phyloP scores from a whole-genome alignment of 35 echinoderm and acorn worm species.

The Apostichopus japonicus region DNA sequence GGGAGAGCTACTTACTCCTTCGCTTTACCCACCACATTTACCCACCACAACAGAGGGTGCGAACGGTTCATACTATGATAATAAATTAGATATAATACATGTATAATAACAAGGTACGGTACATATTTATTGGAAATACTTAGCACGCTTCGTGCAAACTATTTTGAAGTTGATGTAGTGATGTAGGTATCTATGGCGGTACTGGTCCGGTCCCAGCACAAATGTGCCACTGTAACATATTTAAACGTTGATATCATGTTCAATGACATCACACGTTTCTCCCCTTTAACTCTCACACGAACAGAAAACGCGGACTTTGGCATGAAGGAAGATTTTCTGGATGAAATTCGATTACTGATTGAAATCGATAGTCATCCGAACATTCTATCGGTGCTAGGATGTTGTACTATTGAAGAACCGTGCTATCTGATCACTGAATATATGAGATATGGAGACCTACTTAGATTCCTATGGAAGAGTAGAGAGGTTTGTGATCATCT shows the following conservation, averaged over 20 bases:
- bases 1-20: too few relatives aligned
- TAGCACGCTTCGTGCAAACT: background rate
- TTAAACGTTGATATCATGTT: too few relatives aligned
- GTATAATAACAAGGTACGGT: too few relatives aligned
- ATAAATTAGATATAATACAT: too few relatives aligned
- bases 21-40: too few relatives aligned
- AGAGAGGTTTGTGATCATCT: constrained; percentile 65
- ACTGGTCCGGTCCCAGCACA: too few relatives aligned
- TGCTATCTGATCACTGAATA: constrained; percentile 88
- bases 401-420: constrained; percentile 79
- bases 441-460: constrained; percentile 90
- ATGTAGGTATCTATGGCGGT: background rate
- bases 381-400: constrained; percentile 80
- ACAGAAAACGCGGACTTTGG: constrained; percentile 72
- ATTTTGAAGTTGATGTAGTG: background rate
- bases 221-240: too few relatives aligned
- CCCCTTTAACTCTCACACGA: background rate
- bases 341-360: constrained; percentile 85
- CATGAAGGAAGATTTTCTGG: constrained; percentile 87
- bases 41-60: too few relatives aligned
- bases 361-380: constrained; percentile 90
- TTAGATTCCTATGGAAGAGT: constrained; percentile 86
- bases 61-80: too few relatives aligned
- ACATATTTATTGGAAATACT: too few relatives aligned
- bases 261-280: too few relatives aligned